Conservation (phyloP, 2,888 invertebrate genomes). For the Andrena minutula region DNA sequence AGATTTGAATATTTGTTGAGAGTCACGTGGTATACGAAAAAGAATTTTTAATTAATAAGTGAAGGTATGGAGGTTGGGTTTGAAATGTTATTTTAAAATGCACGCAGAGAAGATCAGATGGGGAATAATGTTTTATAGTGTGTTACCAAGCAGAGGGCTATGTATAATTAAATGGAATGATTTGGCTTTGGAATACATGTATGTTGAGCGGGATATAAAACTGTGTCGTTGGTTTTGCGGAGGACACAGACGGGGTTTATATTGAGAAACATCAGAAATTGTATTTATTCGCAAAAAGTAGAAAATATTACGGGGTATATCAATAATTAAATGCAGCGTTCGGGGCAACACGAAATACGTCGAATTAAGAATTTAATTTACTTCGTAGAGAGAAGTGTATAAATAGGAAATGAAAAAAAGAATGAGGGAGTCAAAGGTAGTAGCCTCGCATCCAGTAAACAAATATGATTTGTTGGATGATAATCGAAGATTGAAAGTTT, state of each 20-base stretch:
- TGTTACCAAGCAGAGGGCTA: no score
- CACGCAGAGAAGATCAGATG: no score
- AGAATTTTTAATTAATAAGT: no score
- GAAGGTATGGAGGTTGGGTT: no score
- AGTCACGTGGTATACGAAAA: not conserved
- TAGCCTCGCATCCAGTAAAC: slow-evolving; percentile 12
- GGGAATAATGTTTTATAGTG: no score
- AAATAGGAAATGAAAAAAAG: not conserved
- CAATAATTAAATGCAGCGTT: not conserved
- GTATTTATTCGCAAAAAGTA: not conserved
- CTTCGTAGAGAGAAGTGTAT: not conserved
- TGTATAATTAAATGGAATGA: no score
- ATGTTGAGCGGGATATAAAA: not conserved
- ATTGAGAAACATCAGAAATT: not conserved
- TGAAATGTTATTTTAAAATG: no score
- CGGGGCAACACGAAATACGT: not conserved
- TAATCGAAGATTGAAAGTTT: not conserved
- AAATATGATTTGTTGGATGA: not conserved
- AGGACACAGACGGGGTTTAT: not conserved
- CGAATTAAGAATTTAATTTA: not conserved
- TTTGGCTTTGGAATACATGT: no score
- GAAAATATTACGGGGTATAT: not conserved
- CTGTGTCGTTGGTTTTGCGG: not conserved
- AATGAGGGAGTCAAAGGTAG: not conserved
- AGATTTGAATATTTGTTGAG: not conserved